Evolutionary conservation across 2,888 invertebrate genomes (phyloP).

Genomic region (Cyclophora albipunctata): DNA sequence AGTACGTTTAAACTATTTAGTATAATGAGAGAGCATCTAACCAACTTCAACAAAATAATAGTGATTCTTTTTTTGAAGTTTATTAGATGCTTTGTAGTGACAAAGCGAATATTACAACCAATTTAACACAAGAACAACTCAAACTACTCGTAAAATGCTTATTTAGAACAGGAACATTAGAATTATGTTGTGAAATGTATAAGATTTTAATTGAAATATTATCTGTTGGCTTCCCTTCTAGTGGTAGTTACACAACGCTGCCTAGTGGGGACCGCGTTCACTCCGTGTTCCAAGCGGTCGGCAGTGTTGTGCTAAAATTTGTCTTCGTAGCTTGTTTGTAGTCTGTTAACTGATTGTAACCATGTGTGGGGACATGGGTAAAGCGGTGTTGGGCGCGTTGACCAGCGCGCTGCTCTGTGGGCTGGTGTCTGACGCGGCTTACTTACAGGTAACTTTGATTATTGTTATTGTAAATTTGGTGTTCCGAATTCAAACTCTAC

Average conservation of each 20-base stretch:
- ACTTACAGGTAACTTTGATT: constrained; percentile 47
- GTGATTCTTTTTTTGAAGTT: too few species aligned
- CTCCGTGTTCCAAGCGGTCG: constrained; percentile 5
- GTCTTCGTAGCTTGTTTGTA: constrained; percentile 3
- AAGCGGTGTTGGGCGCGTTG: constrained; percentile 62
- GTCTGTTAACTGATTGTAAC: constrained; percentile 12
- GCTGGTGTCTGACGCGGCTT: constrained; percentile 64
- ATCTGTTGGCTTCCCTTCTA: too few species aligned
- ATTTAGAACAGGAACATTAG: too few species aligned
- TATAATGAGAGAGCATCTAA: too few species aligned
- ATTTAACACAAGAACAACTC: too few species aligned
- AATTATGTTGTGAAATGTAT: too few species aligned
- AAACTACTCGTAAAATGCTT: too few species aligned
- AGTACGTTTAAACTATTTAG: too few species aligned
- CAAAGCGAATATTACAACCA: too few species aligned
- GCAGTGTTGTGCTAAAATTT: constrained; percentile 14
- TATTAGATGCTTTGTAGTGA: too few species aligned
- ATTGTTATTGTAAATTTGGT: neutral
- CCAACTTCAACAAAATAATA: too few species aligned
- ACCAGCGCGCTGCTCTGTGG: constrained; percentile 64
- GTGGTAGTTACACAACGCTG: constrained; percentile 9
- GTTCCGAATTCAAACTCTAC: neutral
- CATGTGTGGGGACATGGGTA: constrained; percentile 72
- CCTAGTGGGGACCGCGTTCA: constrained; percentile 16
- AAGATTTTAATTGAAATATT: too few species aligned